Conservation (phyloP, 2,888 invertebrate species). For the Drosophila anomelani region DNA sequence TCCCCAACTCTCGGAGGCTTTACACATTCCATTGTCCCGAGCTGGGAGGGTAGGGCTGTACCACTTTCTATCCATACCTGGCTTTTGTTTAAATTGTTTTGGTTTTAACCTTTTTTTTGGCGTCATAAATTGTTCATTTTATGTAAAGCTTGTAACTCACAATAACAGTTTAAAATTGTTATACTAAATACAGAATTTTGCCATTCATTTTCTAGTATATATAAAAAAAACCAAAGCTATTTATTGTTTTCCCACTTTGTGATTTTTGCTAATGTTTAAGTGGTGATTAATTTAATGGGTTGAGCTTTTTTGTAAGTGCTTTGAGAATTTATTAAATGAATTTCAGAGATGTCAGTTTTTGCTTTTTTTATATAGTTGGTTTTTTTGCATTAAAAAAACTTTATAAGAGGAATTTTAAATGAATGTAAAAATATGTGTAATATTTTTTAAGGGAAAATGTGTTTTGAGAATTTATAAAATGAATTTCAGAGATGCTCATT, state of each 20-base stretch:
- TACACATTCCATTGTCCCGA: conserved; percentile 3
- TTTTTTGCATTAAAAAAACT: too few species aligned
- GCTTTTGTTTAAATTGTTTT: neutral
- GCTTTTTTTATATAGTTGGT: too few species aligned
- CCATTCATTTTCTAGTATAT: neutral
- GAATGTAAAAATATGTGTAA: too few species aligned
- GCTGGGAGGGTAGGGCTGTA: neutral
- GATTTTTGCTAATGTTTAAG: neutral
- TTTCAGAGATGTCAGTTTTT: too few species aligned
- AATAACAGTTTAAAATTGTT: neutral
- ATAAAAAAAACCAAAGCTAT: neutral
- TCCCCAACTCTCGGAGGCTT: neutral
- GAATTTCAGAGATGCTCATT: neutral
- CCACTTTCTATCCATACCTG: conserved; percentile 15
- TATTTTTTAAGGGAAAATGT: too few species aligned
- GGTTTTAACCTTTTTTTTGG: neutral
- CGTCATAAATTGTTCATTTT: neutral
- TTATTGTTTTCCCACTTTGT: neutral
- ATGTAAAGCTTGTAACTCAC: conserved; percentile 5
- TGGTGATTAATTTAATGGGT: neutral
- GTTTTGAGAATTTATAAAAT: neutral
- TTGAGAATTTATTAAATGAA: too few species aligned
- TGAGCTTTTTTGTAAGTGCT: too few species aligned
- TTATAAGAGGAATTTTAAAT: too few species aligned
- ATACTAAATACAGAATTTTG: neutral